These are phyloP conservation scores for Drosophila setifemur DNA, from an alignment of 1,140 invertebrate species.

Conservation along the genomic window DNA sequence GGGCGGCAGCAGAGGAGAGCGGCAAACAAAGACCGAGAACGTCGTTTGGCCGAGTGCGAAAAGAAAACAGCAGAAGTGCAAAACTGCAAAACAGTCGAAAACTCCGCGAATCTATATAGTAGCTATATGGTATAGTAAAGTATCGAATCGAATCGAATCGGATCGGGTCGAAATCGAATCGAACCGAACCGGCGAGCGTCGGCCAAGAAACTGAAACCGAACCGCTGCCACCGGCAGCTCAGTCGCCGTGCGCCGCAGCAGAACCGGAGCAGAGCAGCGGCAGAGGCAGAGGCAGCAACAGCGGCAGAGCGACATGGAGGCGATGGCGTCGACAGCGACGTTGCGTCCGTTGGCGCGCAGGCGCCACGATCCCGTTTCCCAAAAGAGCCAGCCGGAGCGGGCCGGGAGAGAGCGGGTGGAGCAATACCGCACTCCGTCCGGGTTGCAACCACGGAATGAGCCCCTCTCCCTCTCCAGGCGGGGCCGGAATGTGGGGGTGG, in stretches of 20 bases:
- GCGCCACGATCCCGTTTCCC: conserved; percentile 37
- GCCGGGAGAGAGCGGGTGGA: not conserved
- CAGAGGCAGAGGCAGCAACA: conserved; percentile 1
- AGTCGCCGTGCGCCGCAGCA: conserved; percentile 17
- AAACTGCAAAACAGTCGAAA: not conserved
- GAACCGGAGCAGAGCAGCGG: conserved; percentile 1
- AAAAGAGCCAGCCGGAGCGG: conserved; percentile 2
- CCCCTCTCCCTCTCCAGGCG: not conserved
- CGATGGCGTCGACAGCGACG: not conserved
- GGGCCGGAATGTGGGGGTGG: not conserved
- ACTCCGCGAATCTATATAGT: conserved; percentile 15
- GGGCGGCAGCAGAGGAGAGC: conserved; percentile 16
- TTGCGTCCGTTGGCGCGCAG: conserved; percentile 49
- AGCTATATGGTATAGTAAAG: conserved; percentile 6
- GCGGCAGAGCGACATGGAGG: conserved; percentile 9
- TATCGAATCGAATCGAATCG: conserved; percentile 12
- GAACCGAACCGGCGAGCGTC: conserved; percentile 73
- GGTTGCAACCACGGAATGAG: no score
- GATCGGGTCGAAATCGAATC: conserved; percentile 17
- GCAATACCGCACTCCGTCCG: no score
- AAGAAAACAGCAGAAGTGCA: not conserved
- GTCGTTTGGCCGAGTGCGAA: not conserved
- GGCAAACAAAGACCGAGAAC: conserved; percentile 12
- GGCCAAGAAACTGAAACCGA: conserved; percentile 65
- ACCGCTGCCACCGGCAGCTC: conserved; percentile 26